phyloP scores from a whole-genome alignment of 2,888 invertebrate species.

The Adineta ricciae region DNA sequence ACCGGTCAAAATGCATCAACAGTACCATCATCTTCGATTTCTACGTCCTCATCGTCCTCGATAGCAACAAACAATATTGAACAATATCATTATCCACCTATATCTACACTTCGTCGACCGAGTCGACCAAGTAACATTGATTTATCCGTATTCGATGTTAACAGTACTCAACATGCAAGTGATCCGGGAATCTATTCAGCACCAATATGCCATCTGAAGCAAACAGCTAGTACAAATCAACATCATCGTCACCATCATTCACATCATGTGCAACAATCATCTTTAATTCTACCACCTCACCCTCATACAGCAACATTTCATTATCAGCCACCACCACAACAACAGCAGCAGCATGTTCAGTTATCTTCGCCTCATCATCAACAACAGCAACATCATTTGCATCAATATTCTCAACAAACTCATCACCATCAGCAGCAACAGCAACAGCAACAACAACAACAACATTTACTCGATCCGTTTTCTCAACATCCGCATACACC shows the following conservation, averaged over 20 bases:
- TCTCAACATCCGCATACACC: conserved; percentile 25
- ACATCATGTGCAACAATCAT: conserved; percentile 8
- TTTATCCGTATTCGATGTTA: conserved; percentile 6
- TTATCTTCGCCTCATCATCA: neutral
- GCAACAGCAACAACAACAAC: conserved; percentile 10
- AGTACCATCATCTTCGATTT: neutral
- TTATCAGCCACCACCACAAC: neutral
- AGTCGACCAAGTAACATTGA: conserved; percentile 19
- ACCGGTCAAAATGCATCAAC: neutral
- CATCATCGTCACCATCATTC: neutral
- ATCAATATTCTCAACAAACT: neutral
- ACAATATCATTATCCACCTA: conserved; percentile 5
- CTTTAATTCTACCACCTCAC: neutral
- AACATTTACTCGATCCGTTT: neutral
- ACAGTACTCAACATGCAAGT: neutral
- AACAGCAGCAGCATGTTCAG: conserved; percentile 17
- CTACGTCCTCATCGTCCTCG: neutral
- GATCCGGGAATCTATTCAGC: neutral
- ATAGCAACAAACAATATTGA: neutral
- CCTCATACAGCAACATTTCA: neutral
- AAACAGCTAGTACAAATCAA: neutral
- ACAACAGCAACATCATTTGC: neutral
- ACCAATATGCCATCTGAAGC: neutral
- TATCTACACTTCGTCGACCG: conserved; percentile 10
- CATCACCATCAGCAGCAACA: conserved; percentile 18